phyloP scores from a whole-genome alignment of 2,113 vertebrate species.

The Erpornis zantholeuca region DNA sequence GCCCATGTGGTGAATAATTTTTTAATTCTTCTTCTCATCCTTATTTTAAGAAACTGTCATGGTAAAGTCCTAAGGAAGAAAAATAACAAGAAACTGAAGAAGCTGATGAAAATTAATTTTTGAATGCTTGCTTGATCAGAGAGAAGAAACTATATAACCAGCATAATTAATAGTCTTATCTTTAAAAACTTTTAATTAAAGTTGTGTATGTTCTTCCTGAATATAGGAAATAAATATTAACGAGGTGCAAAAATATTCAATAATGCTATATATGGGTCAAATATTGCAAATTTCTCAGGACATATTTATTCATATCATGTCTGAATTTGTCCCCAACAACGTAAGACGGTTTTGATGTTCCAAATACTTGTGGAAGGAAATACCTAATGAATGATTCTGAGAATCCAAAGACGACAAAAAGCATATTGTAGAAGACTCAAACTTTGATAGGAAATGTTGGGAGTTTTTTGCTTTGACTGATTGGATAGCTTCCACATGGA shows the following conservation, averaged over 20 bases:
- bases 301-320: neutral
- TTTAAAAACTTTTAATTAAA: neutral
- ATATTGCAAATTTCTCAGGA: neutral
- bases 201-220: neutral
- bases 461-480: conserved; percentile 61
- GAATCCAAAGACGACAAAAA: conserved; percentile 57
- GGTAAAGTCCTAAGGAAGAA: neutral
- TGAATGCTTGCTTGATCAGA: neutral
- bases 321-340: neutral
- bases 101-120: conserved; percentile 21
- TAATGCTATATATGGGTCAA: neutral
- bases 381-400: conserved; percentile 43
- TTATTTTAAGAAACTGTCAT: neutral
- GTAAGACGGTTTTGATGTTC: neutral
- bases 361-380: conserved; percentile 39
- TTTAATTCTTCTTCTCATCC: neutral
- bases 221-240: neutral
- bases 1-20: neutral
- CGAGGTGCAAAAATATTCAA: neutral
- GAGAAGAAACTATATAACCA: neutral
- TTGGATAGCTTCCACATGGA: conserved; percentile 71
- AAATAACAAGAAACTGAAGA: neutral
- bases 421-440: conserved; percentile 24
- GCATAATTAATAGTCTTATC: neutral
- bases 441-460: conserved; percentile 36